Evolutionary conservation across 2,797 vertebrate genomes (phyloP), one percentile per base, ranked within the genome.

Genomic region (Passerculus sandwichensis): DNA sequence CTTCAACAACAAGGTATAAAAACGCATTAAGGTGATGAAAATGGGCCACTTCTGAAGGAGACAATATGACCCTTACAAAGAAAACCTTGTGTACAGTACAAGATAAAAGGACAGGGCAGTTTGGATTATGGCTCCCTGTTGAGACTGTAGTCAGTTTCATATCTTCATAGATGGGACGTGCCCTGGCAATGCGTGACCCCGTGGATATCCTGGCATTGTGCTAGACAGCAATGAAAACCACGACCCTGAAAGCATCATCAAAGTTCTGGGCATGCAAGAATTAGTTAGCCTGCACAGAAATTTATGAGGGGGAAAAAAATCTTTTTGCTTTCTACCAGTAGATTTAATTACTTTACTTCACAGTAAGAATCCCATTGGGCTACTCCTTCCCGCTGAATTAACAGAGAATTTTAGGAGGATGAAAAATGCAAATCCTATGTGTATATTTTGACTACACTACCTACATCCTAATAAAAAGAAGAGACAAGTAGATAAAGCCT

Each of bases 21-120:
- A 96, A 89, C 27, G 19, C 65, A 85, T n/a, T 53, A 94, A 93
- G 34, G 38, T 14, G 60, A 91, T 16, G 62, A 93, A 74, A 95
- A 69, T 3, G 4, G 59, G 82, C 34, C 85, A 62, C 71, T 82
- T 96, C 88, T 87, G 50, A 84, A 84, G 65, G 51, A 93, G 94
- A 48, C 13, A 61, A 47, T 84, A 91, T 34, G 82, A 89, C 22
- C 48, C 32, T 88, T 22, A 61, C 10, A 44, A 53, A 82, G 67
- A 69, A 91, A 83, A 29, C 38, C 59, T 91, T 82, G 71, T 57
- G 65, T 80, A 66, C 30, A 38, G 47, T 48, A 59, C 54, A 53
- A n/a, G 44, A 66, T 19, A 67, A 51, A 77, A 67, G 32, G 56
- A 66, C 15, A 34, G 47, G 20, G 38, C 29, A 77, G 23, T 54